Evolutionary conservation across 1,140 invertebrate species (phyloP).

Genomic region (Pseudobourletiella spinata): DNA sequence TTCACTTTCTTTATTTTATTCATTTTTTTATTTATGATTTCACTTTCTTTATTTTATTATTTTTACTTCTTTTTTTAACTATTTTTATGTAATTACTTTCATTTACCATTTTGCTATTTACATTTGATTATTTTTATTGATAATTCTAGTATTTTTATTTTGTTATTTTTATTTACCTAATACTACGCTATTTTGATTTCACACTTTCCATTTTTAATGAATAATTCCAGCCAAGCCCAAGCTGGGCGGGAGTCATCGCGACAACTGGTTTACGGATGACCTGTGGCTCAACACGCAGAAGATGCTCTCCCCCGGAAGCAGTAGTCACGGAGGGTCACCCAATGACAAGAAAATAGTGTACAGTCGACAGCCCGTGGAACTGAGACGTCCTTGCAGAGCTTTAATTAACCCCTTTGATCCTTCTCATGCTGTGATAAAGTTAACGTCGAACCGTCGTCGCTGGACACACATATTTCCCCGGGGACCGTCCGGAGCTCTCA

Average conservation of each 20-base stretch:
- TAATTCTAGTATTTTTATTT: too few relatives aligned
- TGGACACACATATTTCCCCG: slow-evolving; percentile 97
- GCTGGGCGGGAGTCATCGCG: neutral
- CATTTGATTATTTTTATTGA: too few relatives aligned
- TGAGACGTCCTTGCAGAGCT: slow-evolving; percentile 58
- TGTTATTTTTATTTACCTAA: too few relatives aligned
- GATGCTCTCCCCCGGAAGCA: slow-evolving; percentile 47
- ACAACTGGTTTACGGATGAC: slow-evolving; percentile 24
- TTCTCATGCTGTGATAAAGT: slow-evolving; percentile 88
- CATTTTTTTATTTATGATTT: too few relatives aligned
- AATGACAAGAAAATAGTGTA: slow-evolving; percentile 22
- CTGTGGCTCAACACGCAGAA: slow-evolving; percentile 38
- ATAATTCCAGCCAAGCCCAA: slow-evolving; percentile 15
- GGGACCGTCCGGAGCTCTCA: slow-evolving; percentile 45
- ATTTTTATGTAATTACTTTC: too few relatives aligned
- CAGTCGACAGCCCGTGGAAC: slow-evolving; percentile 32
- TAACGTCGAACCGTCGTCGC: slow-evolving; percentile 88
- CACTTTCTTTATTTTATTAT: too few relatives aligned
- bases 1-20: too few relatives aligned
- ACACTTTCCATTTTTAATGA: too few relatives aligned
- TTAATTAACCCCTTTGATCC: slow-evolving; percentile 96
- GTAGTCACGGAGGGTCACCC: slow-evolving; percentile 48
- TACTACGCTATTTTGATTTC: too few relatives aligned
- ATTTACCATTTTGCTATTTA: too few relatives aligned
- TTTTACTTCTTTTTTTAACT: too few relatives aligned